Percentiles rank a stretch among this genome's conserved stretches.
Conservation (phyloP, 2,797 vertebrate genomes). For the Acanthurus tractus region DNA sequence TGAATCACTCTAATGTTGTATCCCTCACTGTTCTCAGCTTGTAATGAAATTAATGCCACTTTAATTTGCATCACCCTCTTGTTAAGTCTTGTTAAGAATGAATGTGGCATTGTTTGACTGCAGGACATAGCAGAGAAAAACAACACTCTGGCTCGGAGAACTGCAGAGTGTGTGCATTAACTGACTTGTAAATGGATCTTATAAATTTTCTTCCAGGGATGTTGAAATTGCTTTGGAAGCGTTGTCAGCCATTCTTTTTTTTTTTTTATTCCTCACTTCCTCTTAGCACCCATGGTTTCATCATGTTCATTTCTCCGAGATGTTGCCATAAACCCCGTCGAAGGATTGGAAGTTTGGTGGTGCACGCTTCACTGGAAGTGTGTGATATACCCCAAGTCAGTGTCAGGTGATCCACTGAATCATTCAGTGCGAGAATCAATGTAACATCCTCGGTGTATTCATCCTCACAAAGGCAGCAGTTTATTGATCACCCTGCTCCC, state of each 20-base stretch:
- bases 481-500: conserved; percentile 71
- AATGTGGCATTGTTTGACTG: conserved; percentile 74
- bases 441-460: conserved; percentile 50
- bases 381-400: conserved; percentile 18
- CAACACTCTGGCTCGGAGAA: conserved; percentile 45
- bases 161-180: conserved; percentile 26
- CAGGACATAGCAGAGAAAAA: conserved; percentile 51
- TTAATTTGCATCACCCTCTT: conserved; percentile 76
- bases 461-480: conserved; percentile 54
- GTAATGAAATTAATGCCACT: conserved; percentile 79
- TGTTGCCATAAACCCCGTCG: conserved; percentile 11
- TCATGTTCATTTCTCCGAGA: conserved; percentile 28
- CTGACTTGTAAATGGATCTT: conserved; percentile 45
- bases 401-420: conserved; percentile 56
- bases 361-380: conserved; percentile 1
- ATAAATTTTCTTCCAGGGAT: conserved; percentile 27
- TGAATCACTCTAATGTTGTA: conserved; percentile 71
- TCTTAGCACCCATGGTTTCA: conserved; percentile 28
- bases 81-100: conserved; percentile 66
- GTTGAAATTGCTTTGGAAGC: conserved; percentile 33
- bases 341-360: conserved; percentile 21
- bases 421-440: conserved; percentile 54
- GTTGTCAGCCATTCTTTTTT: conserved; percentile 24
- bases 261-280: conserved; percentile 2
- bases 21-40: conserved; percentile 52